phyloP scores from a whole-genome alignment of 2,888 invertebrate species.

The Glomeris marginata region DNA sequence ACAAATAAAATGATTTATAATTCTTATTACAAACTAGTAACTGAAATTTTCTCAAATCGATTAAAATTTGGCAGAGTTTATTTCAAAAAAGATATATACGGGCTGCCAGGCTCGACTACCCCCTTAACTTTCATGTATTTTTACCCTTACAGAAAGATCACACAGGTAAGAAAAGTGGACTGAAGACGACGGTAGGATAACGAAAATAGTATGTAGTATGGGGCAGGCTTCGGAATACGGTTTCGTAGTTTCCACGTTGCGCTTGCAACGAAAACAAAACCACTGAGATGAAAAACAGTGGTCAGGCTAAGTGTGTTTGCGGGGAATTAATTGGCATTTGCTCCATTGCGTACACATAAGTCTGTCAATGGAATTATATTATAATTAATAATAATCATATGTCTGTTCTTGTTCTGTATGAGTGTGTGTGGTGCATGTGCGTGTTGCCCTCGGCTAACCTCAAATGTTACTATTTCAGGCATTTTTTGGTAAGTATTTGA shows the following conservation, averaged over 20 bases:
- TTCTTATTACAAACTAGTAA: no score
- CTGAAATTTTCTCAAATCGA: no score
- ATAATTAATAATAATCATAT: background rate
- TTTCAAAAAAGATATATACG: background rate
- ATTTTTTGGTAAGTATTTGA: no score
- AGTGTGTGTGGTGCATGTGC: no score
- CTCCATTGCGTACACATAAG: background rate
- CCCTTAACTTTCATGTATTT: conserved; percentile 10
- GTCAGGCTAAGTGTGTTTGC: no score
- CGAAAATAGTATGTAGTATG: background rate
- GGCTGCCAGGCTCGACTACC: background rate
- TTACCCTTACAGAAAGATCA: conserved; percentile 16
- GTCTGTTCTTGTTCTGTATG: background rate
- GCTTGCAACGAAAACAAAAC: no score
- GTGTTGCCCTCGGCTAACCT: no score
- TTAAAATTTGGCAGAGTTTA: background rate
- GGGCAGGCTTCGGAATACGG: no score
- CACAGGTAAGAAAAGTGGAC: conserved; percentile 15
- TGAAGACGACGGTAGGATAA: conserved; percentile 12
- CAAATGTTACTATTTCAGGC: no score
- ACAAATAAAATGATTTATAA: no score
- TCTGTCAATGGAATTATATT: background rate
- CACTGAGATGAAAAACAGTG: no score
- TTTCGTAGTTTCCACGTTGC: no score
- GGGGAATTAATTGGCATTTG: background rate